A percentile compares a stretch with the other conserved stretches of the same genome.
Conservation (phyloP, 2,113 vertebrate species). For the Heptranchias perlo region DNA sequence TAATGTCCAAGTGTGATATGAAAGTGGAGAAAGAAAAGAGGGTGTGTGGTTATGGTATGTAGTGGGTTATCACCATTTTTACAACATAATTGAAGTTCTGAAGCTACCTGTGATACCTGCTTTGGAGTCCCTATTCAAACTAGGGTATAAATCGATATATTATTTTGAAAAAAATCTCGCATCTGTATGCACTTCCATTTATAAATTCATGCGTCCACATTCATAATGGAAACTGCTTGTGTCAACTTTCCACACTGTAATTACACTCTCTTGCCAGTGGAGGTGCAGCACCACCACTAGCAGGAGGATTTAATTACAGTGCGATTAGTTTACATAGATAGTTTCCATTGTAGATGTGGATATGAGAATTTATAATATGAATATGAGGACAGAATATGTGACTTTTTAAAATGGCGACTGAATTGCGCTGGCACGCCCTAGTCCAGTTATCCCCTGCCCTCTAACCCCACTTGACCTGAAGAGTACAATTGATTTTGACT, state of each 20-base stretch:
- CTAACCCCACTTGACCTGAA: background rate
- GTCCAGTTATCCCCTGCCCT: background rate
- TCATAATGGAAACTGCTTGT: background rate
- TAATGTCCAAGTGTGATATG: no score
- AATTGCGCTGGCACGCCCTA: background rate
- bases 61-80: background rate
- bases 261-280: background rate
- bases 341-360: background rate
- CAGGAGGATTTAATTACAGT: background rate
- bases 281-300: background rate
- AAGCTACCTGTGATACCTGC: background rate
- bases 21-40: no score
- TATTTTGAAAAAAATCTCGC: background rate
- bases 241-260: background rate
- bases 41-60: background rate
- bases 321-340: background rate
- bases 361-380: background rate
- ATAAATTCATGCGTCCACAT: background rate
- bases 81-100: background rate
- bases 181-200: background rate
- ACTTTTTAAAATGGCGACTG: background rate
- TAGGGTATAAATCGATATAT: background rate
- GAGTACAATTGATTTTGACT: no score
- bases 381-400: background rate
- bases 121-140: background rate